Conservation (phyloP, 2,888 invertebrate species). For the Parapristionchus giblindavisi region DNA sequence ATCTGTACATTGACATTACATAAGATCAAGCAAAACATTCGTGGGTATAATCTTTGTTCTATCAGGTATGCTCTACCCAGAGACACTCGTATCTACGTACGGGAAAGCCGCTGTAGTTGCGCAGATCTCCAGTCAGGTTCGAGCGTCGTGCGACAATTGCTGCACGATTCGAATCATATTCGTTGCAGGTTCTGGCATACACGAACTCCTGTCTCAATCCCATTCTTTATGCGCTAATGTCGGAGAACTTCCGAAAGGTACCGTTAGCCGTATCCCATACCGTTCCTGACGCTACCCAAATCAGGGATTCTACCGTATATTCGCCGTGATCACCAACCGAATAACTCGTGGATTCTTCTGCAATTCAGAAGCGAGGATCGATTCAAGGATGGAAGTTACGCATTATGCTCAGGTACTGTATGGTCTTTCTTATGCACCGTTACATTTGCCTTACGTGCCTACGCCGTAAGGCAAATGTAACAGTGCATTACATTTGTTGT, state of each 20-base stretch:
- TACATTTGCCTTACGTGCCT: too few species aligned
- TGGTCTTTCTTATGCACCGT: too few species aligned
- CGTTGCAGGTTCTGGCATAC: conserved; percentile 77
- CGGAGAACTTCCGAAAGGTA: conserved; percentile 88
- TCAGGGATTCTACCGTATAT: conserved; percentile 35
- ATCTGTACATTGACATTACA: too few species aligned
- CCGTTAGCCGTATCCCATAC: neutral
- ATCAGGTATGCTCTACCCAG: conserved; percentile 63
- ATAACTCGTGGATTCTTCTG: conserved; percentile 31
- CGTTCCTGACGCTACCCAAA: too few species aligned
- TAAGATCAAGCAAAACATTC: too few species aligned
- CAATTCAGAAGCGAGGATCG: neutral
- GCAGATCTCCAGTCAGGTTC: conserved; percentile 65
- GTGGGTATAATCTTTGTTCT: too few species aligned
- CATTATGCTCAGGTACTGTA: too few species aligned
- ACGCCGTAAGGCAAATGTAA: too few species aligned
- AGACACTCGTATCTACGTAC: conserved; percentile 61
- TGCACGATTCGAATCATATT: neutral
- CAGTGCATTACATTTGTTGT: too few species aligned
- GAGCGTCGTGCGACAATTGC: neutral
- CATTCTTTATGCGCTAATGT: conserved; percentile 90
- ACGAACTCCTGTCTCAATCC: conserved; percentile 95
- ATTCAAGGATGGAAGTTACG: conserved; percentile 24
- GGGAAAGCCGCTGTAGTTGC: conserved; percentile 64
- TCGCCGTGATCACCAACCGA: conserved; percentile 21